Evolutionary conservation across 2,113 vertebrate species (phyloP).

Genomic region (Synchiropus splendidus): DNA sequence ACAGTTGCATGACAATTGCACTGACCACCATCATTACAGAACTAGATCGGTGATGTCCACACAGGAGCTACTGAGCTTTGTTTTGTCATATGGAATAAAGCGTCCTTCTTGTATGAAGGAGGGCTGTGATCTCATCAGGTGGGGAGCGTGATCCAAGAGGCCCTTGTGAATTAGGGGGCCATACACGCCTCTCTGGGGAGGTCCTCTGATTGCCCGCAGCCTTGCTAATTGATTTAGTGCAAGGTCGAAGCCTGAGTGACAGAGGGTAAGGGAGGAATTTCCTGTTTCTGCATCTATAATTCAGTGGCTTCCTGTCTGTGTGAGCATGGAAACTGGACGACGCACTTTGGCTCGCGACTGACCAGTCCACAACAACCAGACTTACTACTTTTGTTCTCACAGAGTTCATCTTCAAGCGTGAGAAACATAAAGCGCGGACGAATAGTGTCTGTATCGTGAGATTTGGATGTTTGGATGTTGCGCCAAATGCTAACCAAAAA

Average conservation of each 20-base stretch:
- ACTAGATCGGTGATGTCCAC: too few species aligned
- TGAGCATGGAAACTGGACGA: not conserved
- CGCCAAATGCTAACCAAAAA: too few species aligned
- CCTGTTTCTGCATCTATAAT: constrained; percentile 73
- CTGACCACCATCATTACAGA: too few species aligned
- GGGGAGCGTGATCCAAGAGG: constrained; percentile 27
- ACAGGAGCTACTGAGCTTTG: constrained; percentile 22
- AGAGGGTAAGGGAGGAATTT: constrained; percentile 62
- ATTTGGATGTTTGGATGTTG: too few species aligned
- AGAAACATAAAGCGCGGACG: too few species aligned
- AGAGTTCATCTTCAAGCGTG: too few species aligned
- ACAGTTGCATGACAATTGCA: too few species aligned
- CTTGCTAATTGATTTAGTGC: constrained; percentile 67
- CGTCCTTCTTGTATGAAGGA: constrained; percentile 20
- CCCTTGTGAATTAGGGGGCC: constrained; percentile 42
- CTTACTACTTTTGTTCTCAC: too few species aligned
- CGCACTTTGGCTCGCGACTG: too few species aligned
- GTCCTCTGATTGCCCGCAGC: constrained; percentile 56
- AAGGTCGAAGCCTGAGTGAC: constrained; percentile 62
- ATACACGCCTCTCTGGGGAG: constrained; percentile 46
- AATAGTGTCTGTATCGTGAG: too few species aligned
- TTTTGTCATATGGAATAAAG: constrained; percentile 38
- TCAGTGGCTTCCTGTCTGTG: constrained; percentile 60
- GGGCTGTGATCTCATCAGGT: constrained; percentile 21
- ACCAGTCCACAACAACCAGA: too few species aligned